Percentiles rank a stretch among this genome's conserved stretches.
phyloP scores from a whole-genome alignment of 2,888 invertebrate species.

The Ophion obscuratus region DNA sequence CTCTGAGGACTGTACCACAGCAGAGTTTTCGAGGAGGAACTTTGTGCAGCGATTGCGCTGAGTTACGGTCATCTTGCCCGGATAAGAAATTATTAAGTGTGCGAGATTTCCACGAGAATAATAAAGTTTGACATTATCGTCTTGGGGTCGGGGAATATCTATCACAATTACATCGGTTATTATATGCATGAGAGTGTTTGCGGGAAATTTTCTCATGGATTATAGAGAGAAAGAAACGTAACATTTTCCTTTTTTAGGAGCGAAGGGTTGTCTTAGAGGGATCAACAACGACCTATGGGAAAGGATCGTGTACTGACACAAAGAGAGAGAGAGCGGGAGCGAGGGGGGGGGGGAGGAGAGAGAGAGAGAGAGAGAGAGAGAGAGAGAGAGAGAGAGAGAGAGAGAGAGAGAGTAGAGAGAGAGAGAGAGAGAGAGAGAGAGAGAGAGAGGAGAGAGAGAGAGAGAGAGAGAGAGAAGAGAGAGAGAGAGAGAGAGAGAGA shows the following conservation, averaged over 20 bases:
- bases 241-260: background rate
- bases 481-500: slow-evolving; percentile 44
- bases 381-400: slow-evolving; percentile 60
- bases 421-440: no score
- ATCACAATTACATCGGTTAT: no score
- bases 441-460: no score
- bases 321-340: no score
- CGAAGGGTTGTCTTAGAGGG: background rate
- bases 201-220: no score
- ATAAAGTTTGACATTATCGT: background rate
- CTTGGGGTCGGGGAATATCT: no score
- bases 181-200: no score
- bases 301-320: background rate
- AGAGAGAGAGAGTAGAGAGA: slow-evolving; percentile 48
- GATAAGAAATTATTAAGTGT: background rate
- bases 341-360: no score
- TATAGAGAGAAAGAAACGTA: background rate
- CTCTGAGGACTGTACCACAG: background rate
- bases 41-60: background rate
- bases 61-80: background rate
- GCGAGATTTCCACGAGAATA: background rate
- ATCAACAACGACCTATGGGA: background rate
- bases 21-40: background rate
- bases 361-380: background rate
- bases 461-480: slow-evolving; percentile 38